Evolutionary conservation across 2,888 invertebrate genomes (phyloP).

Genomic region (Stenoptilia bipunctidactyla): DNA sequence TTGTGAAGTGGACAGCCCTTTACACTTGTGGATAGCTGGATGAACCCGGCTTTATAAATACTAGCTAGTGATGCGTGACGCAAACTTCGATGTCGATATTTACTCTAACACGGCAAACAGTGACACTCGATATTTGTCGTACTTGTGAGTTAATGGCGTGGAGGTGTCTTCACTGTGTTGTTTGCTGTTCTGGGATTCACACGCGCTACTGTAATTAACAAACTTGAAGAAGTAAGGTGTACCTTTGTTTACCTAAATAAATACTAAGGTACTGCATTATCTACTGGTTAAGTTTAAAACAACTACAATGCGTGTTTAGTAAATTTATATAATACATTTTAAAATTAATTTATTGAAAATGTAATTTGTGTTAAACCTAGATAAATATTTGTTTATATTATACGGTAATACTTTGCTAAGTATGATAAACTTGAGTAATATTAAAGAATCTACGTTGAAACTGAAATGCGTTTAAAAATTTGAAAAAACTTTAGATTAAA

Average conservation of each 20-base stretch:
- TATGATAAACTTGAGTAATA: too few relatives aligned
- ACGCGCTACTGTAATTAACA: conserved; percentile 56
- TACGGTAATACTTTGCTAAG: too few relatives aligned
- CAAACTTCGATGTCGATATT: conserved; percentile 65
- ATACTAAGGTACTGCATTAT: too few relatives aligned
- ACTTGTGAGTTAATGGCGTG: conserved; percentile 58
- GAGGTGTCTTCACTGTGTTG: conserved; percentile 33
- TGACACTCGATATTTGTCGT: conserved; percentile 59
- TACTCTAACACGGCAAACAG: conserved; percentile 57
- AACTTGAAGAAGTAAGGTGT: background rate
- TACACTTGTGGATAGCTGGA: conserved; percentile 39
- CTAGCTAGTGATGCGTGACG: conserved; percentile 68
- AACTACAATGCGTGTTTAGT: too few relatives aligned
- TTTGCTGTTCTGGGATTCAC: conserved; percentile 46
- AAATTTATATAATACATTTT: too few relatives aligned
- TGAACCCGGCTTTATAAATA: conserved; percentile 44
- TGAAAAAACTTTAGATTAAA: conserved; percentile 25
- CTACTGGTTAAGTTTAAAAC: too few relatives aligned
- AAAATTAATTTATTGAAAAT: too few relatives aligned
- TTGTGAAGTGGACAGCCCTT: conserved; percentile 60
- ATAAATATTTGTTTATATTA: too few relatives aligned
- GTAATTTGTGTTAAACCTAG: too few relatives aligned
- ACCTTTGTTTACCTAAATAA: too few relatives aligned
- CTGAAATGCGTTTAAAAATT: conserved; percentile 4
- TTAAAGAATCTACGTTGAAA: too few relatives aligned